Percentiles rank a stretch among this genome's conserved stretches.
Conservation (phyloP, 2,888 invertebrate genomes). For the Pherbina coryleti region DNA sequence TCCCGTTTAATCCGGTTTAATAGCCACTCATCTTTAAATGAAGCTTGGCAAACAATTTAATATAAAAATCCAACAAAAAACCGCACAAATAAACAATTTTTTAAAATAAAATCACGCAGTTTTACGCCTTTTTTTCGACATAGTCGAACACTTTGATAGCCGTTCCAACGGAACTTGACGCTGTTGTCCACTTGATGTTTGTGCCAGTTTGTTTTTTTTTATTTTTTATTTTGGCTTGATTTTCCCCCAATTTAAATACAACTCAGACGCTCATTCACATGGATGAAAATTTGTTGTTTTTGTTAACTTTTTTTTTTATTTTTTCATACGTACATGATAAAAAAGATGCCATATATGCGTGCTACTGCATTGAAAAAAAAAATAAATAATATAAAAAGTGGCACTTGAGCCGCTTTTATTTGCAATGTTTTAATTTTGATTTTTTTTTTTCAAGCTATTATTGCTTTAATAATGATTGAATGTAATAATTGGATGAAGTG, state of each 20-base stretch:
- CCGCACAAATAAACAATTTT: conserved; percentile 8
- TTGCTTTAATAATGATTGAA: not conserved
- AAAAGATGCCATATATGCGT: not conserved
- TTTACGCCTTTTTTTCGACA: not conserved
- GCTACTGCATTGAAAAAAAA: not conserved
- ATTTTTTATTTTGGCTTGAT: not conserved
- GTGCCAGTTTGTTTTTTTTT: not conserved
- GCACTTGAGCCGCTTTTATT: not conserved
- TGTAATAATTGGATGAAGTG: no score
- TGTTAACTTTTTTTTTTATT: not conserved
- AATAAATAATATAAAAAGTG: not conserved
- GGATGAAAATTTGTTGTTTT: not conserved
- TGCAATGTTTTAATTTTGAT: conserved; percentile 12
- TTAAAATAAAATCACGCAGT: not conserved
- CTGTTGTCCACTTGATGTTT: conserved; percentile 30
- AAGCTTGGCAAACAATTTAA: conserved; percentile 33
- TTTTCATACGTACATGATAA: no score
- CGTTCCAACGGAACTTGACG: not conserved
- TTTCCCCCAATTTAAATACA: conserved; percentile 11
- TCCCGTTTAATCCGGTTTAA: conserved; percentile 44
- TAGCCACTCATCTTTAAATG: conserved; percentile 45
- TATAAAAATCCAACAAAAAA: not conserved
- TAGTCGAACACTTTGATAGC: not conserved
- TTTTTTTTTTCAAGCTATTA: not conserved
- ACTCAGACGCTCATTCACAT: conserved; percentile 23